Conservation (phyloP, 2,888 invertebrate genomes). For the Tillus elongatus region DNA sequence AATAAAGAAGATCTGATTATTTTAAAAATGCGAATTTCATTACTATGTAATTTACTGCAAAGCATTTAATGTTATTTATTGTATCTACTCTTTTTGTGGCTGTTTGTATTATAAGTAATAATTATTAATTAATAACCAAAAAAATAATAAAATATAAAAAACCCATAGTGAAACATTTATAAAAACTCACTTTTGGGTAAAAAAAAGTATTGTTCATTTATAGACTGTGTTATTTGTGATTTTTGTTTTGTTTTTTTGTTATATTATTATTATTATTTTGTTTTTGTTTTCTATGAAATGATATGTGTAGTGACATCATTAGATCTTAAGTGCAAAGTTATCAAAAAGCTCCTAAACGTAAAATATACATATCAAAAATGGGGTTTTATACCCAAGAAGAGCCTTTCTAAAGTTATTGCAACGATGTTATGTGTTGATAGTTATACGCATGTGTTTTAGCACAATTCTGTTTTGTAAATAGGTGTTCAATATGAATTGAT, state of each 20-base stretch:
- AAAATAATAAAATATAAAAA: constrained; percentile 18
- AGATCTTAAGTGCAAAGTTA: too few relatives aligned
- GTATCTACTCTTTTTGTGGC: background rate
- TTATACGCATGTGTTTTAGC: too few relatives aligned
- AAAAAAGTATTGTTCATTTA: constrained; percentile 15
- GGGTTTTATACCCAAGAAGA: constrained; percentile 8
- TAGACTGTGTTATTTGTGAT: constrained; percentile 9
- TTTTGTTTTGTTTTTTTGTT: background rate
- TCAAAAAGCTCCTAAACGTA: too few relatives aligned
- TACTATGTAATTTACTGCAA: too few relatives aligned
- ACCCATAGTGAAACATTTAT: constrained; percentile 19
- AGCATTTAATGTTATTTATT: too few relatives aligned
- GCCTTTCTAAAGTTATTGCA: background rate
- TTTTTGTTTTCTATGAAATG: background rate
- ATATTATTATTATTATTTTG: background rate
- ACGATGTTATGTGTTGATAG: too few relatives aligned
- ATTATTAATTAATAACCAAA: constrained; percentile 15
- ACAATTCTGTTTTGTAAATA: too few relatives aligned
- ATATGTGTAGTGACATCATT: too few relatives aligned
- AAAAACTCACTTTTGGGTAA: constrained; percentile 16
- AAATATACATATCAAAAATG: constrained; percentile 14
- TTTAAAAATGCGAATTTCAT: too few relatives aligned
- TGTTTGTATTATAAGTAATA: constrained; percentile 6
- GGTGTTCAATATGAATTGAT: too few relatives aligned
- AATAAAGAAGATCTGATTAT: too few relatives aligned